Evolutionary conservation across 1,140 invertebrate genomes (phyloP), one percentile per base, ranked within the genome.

Genomic region (Drosophila bifasciata): DNA sequence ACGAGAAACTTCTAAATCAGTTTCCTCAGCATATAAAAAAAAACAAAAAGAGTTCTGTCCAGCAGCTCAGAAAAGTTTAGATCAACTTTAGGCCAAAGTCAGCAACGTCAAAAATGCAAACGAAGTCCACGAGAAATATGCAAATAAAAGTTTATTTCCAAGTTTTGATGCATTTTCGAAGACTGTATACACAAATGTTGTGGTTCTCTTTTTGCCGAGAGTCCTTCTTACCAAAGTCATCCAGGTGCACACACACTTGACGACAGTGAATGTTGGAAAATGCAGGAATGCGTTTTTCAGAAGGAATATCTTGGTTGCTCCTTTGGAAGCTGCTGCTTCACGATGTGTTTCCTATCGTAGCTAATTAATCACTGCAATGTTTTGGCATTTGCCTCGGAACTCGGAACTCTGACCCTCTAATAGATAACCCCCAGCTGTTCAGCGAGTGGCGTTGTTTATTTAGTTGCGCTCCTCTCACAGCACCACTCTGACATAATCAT

Each of bases 41-140:
- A 76, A 44, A 71, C 8, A 28, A 49, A 83, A 85, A n/a, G n/a
- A n/a, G n/a, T 21, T 3, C 71, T 84, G 80, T 85, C 80, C 76
- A 76, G 48, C 48, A 76, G 60, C 66, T 76, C 45, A 28, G 39
- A 51, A 79, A 68, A 79, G 71, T 85, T 76, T 36, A 46, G 55
- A 46, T 53, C 60, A 84, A 83, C 74, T 83, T 68, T 49, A 69
- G 64, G 58, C 44, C 50, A 58, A 59, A 61, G 60, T 75, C 75
- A 83, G 58, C 64, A 55, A 53, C 63, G 48, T 57, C n/a, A n/a
- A n/a, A 61, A 71, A 67, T 75, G 70, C 63, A 69, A 57, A 58
- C 45, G 45, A 68, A 76, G 52, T 71, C 53, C 41, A 41, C 44
- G 25, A 43, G 19, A 55, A 62, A 71, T 55, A 51, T 50, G 21